These are phyloP conservation scores for Chascanopsetta lugubris DNA, from an alignment of 2,113 vertebrate genomes.

Conservation along the genomic window DNA sequence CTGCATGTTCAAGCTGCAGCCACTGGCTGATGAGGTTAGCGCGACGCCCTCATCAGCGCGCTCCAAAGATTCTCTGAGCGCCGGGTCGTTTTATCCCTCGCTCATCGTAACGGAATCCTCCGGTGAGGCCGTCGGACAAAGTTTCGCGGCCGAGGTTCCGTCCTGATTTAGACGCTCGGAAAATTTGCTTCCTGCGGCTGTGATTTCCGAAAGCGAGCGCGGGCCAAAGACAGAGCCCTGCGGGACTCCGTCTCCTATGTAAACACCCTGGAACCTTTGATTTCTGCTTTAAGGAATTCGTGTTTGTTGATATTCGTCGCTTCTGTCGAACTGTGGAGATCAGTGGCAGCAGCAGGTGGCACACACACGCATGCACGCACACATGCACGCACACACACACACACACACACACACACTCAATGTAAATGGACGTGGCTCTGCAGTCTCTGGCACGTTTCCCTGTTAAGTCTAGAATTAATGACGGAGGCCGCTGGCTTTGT, in stretches of 20 bases:
- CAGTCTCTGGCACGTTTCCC: slow-evolving; percentile 27
- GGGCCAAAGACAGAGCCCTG: slow-evolving; percentile 40
- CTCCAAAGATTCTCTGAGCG: slow-evolving; percentile 22
- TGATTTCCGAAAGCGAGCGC: slow-evolving; percentile 19
- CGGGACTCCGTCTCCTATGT: slow-evolving; percentile 19
- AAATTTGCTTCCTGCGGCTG: slow-evolving; percentile 15
- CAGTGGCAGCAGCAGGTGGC: slow-evolving; percentile 37
- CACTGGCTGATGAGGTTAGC: slow-evolving; percentile 9
- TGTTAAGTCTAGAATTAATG: slow-evolving; percentile 57
- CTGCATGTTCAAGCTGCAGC: slow-evolving; percentile 8
- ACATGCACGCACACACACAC: slow-evolving; percentile 26
- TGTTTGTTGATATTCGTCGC: slow-evolving; percentile 27
- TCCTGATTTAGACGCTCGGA: slow-evolving; percentile 8
- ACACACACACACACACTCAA: slow-evolving; percentile 13
- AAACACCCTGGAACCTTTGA: slow-evolving; percentile 30
- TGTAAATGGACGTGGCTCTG: slow-evolving; percentile 24
- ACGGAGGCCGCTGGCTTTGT: slow-evolving; percentile 23
- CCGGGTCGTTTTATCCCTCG: background rate
- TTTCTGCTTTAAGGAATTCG: slow-evolving; percentile 20
- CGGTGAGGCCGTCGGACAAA: too few relatives aligned
- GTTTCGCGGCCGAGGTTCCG: too few relatives aligned
- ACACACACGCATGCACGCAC: slow-evolving; percentile 20
- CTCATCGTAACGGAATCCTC: slow-evolving; percentile 1
- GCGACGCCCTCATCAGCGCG: slow-evolving; percentile 5
- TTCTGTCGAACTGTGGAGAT: slow-evolving; percentile 19